Evolutionary conservation across 2,113 vertebrate species (phyloP).

Genomic region (Gavialis gangeticus): DNA sequence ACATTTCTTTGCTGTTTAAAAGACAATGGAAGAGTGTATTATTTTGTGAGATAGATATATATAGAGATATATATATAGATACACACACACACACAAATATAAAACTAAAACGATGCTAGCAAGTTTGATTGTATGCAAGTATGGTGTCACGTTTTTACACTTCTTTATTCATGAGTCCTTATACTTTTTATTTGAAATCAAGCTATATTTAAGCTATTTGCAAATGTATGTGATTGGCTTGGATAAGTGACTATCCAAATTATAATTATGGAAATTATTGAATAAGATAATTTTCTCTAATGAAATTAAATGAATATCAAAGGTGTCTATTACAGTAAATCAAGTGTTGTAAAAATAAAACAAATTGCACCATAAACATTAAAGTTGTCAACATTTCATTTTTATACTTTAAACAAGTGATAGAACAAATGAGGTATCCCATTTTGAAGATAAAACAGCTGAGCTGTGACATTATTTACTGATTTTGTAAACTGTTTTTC

Average conservation of each 20-base stretch:
- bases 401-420: not conserved
- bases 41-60: not conserved
- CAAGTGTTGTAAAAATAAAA: not conserved
- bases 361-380: not conserved
- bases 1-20: constrained; percentile 84
- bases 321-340: not conserved
- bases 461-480: not conserved
- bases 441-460: not conserved
- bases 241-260: not conserved
- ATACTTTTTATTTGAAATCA: not conserved
- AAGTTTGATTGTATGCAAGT: not conserved
- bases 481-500: not conserved
- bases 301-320: not conserved
- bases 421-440: not conserved
- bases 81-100: too few species aligned
- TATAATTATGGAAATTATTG: not conserved
- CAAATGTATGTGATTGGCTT: not conserved
- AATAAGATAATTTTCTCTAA: not conserved
- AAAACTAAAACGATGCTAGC: not conserved
- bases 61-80: too few species aligned
- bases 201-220: not conserved
- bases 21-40: not conserved
- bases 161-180: rapidly evolving
- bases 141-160: rapidly evolving
- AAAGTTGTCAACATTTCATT: not conserved